phyloP scores from a whole-genome alignment of 2,113 vertebrate genomes.

The Scytalopus superciliaris region DNA sequence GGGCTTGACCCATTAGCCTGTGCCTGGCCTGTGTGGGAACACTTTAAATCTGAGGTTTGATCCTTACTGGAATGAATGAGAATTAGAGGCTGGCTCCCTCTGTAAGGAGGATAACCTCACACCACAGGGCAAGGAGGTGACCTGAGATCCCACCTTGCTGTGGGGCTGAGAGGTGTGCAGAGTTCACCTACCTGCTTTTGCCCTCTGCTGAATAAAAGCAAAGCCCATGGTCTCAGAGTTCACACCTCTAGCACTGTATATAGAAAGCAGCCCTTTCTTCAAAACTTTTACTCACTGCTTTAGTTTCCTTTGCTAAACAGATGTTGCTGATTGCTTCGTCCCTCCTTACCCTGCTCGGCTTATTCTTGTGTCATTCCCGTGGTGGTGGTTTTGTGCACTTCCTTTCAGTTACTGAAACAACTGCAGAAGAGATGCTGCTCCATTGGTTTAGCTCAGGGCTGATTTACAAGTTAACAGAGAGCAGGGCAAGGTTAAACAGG shows the following conservation, averaged over 20 bases:
- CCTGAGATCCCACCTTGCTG: neutral
- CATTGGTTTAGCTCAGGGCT: neutral
- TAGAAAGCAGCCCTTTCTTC: neutral
- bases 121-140: neutral
- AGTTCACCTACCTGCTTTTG: neutral
- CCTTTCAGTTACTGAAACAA: constrained; percentile 2
- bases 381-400: neutral
- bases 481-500: neutral
- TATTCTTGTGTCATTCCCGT: neutral
- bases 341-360: neutral
- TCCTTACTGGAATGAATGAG: constrained; percentile 26
- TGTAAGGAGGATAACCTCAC: neutral
- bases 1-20: neutral
- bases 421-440: neutral
- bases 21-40: neutral
- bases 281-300: neutral
- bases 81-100: neutral
- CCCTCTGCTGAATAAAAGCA: neutral
- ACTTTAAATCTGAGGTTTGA: constrained; percentile 41
- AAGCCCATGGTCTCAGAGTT: neutral
- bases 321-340: neutral
- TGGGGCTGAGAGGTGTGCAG: neutral
- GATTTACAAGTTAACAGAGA: neutral
- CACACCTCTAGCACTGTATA: neutral
- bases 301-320: neutral